Conservation (phyloP, 2,797 vertebrate genomes). For the Scarus forsteni region DNA sequence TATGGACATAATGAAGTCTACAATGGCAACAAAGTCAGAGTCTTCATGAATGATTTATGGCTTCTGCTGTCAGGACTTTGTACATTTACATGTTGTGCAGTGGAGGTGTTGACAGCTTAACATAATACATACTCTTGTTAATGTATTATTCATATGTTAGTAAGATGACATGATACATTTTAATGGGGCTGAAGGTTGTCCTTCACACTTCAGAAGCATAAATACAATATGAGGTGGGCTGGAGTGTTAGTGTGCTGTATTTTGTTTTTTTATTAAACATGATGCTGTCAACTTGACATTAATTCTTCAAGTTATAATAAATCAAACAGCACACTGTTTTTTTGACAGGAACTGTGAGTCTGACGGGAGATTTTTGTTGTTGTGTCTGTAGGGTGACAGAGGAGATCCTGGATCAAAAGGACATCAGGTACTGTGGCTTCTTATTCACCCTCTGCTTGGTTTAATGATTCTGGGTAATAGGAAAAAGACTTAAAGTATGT, state of each 20-base stretch:
- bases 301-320: neutral
- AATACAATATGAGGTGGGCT: conserved; percentile 12
- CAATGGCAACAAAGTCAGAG: neutral
- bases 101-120: conserved; percentile 26
- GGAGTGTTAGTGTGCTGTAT: neutral
- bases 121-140: conserved; percentile 28
- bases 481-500: too few relatives aligned
- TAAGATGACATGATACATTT: conserved; percentile 54
- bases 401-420: conserved; percentile 77
- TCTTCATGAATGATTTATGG: conserved; percentile 51
- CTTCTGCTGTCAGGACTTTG: conserved; percentile 28
- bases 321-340: neutral
- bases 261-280: conserved; percentile 10
- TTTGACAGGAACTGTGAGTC: neutral
- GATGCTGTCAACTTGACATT: neutral
- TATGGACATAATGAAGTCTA: conserved; percentile 24
- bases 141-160: conserved; percentile 58
- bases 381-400: conserved; percentile 76
- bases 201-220: conserved; percentile 46
- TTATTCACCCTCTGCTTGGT: neutral
- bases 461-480: too few relatives aligned
- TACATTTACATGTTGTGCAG: conserved; percentile 46
- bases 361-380: conserved; percentile 4
- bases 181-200: conserved; percentile 53
- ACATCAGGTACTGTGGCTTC: conserved; percentile 67